A percentile compares a stretch with the other conserved stretches of the same genome.
These are phyloP conservation scores for Denticeps clupeoides DNA, from an alignment of 2,797 vertebrate species.

Conservation along the genomic window DNA sequence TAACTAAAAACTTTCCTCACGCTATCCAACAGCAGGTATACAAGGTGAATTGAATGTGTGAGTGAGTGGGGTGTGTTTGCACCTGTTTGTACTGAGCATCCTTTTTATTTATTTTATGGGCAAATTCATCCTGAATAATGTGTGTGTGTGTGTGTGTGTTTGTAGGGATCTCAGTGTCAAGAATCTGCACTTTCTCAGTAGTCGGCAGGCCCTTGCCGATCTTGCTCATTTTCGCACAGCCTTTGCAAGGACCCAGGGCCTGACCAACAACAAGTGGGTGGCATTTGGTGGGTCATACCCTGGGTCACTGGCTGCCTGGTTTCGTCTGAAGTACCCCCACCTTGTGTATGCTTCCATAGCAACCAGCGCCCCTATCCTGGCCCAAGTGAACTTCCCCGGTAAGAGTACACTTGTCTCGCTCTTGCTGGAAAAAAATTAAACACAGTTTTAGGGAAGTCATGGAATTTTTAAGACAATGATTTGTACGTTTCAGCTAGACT, in stretches of 20 bases:
- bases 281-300: slow-evolving; percentile 55
- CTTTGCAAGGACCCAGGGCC: slow-evolving; percentile 23
- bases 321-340: slow-evolving; percentile 58
- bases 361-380: slow-evolving; percentile 47
- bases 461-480: too few relatives aligned
- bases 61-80: too few relatives aligned
- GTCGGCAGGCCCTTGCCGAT: slow-evolving; percentile 51
- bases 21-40: too few relatives aligned
- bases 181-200: slow-evolving; percentile 50
- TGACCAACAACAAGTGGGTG: slow-evolving; percentile 46
- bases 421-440: too few relatives aligned
- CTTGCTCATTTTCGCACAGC: slow-evolving; percentile 51
- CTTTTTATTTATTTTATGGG: too few relatives aligned
- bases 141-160: background rate
- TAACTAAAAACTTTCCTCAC: too few relatives aligned
- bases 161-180: too few relatives aligned
- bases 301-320: slow-evolving; percentile 55
- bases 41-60: too few relatives aligned
- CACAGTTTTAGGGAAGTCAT: too few relatives aligned
- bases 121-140: too few relatives aligned
- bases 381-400: slow-evolving; percentile 59
- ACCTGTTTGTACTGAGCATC: too few relatives aligned
- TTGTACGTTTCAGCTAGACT: too few relatives aligned
- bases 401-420: slow-evolving; percentile 24
- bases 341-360: slow-evolving; percentile 52